Evolutionary conservation across 2,888 invertebrate species (phyloP).

Genomic region (Cistogaster globosa): DNA sequence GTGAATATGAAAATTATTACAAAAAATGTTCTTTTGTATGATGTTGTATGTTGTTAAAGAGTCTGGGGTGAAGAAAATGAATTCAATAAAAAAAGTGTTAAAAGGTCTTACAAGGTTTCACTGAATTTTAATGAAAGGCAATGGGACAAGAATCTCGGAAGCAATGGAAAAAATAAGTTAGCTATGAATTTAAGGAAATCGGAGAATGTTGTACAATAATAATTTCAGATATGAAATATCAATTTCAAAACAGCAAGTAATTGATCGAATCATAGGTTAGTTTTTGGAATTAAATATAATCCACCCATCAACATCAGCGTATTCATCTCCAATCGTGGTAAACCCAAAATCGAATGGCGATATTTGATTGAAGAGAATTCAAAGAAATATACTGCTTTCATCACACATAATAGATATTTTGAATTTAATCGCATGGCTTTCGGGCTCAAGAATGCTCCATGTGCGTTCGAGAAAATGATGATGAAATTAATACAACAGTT

Average conservation of each 20-base stretch:
- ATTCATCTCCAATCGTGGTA: conserved; percentile 54
- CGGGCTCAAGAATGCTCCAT: conserved; percentile 74
- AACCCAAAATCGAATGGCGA: conserved; percentile 77
- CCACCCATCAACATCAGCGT: conserved; percentile 34
- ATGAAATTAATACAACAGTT: conserved; percentile 35
- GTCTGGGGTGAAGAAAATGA: conserved; percentile 5
- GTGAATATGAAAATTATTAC: too few relatives aligned
- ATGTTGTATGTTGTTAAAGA: too few relatives aligned
- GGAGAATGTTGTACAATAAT: too few relatives aligned
- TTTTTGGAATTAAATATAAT: conserved; percentile 55
- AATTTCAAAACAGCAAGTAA: too few relatives aligned
- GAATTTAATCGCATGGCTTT: conserved; percentile 62
- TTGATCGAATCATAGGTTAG: not conserved
- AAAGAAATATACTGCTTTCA: conserved; percentile 28
- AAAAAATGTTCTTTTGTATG: too few relatives aligned
- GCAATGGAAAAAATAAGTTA: too few relatives aligned
- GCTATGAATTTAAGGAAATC: too few relatives aligned
- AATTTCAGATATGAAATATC: too few relatives aligned
- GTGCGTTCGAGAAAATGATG: conserved; percentile 77
- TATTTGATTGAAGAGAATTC: conserved; percentile 72
- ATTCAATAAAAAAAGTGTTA: conserved; percentile 15
- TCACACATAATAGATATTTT: conserved; percentile 53
- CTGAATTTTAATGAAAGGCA: too few relatives aligned
- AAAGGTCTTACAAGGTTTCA: conserved; percentile 44
- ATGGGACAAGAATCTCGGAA: too few relatives aligned